Conservation (phyloP, 2,113 vertebrate species). For the Siniperca knerii region DNA sequence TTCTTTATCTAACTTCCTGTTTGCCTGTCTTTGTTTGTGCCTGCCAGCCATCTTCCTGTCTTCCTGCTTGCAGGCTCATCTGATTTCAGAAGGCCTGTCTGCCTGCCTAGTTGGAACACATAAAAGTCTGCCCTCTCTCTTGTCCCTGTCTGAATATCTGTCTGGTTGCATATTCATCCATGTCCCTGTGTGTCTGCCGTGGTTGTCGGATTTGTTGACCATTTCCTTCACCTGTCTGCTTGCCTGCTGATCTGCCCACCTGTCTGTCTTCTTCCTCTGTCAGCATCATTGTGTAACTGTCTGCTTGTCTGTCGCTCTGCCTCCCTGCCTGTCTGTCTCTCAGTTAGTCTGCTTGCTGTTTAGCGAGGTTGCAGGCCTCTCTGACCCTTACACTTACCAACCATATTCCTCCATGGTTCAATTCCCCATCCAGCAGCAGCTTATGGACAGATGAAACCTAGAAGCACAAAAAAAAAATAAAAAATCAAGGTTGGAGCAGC, state of each 20-base stretch:
- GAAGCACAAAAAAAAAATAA: background rate
- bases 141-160: slow-evolving; percentile 46
- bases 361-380: slow-evolving; percentile 21
- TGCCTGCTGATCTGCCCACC: slow-evolving; percentile 31
- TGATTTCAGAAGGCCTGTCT: slow-evolving; percentile 34
- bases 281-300: slow-evolving; percentile 45
- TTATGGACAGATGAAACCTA: slow-evolving; percentile 31
- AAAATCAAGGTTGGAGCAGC: slow-evolving; percentile 40
- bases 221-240: slow-evolving; percentile 43
- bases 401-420: slow-evolving; percentile 52
- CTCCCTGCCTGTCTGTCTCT: background rate
- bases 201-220: slow-evolving; percentile 49
- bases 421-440: slow-evolving; percentile 31
- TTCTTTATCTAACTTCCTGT: slow-evolving; percentile 19
- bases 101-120: background rate
- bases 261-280: slow-evolving; percentile 39
- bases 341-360: background rate
- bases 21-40: background rate
- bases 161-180: slow-evolving; percentile 51
- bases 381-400: slow-evolving; percentile 58
- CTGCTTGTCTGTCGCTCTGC: slow-evolving; percentile 26
- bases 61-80: slow-evolving; percentile 16
- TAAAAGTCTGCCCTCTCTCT: slow-evolving; percentile 21
- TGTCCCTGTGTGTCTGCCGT: slow-evolving; percentile 23
- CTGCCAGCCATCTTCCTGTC: background rate